phyloP scores from a whole-genome alignment of 2,888 invertebrate genomes.

The Dryomyza anilis region DNA sequence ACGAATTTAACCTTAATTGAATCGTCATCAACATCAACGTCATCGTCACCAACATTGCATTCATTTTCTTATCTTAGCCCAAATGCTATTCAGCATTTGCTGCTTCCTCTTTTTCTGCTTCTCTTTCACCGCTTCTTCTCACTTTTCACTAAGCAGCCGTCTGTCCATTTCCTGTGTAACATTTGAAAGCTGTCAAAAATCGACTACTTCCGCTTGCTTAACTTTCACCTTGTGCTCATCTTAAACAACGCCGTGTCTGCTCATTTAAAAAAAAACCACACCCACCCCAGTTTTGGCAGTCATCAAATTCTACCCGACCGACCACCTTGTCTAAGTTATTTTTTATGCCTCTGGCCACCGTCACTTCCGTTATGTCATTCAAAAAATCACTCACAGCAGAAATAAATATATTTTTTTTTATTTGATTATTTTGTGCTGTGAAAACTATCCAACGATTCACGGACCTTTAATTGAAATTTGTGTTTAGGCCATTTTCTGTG shows the following conservation, averaged over 20 bases:
- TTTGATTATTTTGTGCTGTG: neutral
- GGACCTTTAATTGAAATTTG: conserved; percentile 3
- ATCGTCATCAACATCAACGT: neutral
- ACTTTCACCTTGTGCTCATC: neutral
- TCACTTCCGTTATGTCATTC: conserved; percentile 15
- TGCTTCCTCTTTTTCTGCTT: neutral
- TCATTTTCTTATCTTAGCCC: conserved; percentile 9
- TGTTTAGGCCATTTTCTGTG: neutral
- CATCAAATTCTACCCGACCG: too few species aligned
- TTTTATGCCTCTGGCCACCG: neutral
- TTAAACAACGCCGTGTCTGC: neutral
- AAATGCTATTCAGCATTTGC: neutral
- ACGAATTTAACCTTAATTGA: conserved; percentile 17
- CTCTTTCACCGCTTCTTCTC: neutral
- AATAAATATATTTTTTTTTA: too few species aligned
- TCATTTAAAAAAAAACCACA: too few species aligned
- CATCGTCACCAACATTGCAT: conserved; percentile 12
- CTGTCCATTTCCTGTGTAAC: neutral
- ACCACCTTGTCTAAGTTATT: neutral
- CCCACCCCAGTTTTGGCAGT: too few species aligned
- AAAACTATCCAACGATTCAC: neutral
- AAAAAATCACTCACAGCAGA: neutral
- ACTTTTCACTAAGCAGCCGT: too few species aligned
- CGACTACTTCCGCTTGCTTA: neutral
- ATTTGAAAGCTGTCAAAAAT: neutral